Conservation (phyloP, 2,797 vertebrate species). For the Phoeniculus purpureus region DNA sequence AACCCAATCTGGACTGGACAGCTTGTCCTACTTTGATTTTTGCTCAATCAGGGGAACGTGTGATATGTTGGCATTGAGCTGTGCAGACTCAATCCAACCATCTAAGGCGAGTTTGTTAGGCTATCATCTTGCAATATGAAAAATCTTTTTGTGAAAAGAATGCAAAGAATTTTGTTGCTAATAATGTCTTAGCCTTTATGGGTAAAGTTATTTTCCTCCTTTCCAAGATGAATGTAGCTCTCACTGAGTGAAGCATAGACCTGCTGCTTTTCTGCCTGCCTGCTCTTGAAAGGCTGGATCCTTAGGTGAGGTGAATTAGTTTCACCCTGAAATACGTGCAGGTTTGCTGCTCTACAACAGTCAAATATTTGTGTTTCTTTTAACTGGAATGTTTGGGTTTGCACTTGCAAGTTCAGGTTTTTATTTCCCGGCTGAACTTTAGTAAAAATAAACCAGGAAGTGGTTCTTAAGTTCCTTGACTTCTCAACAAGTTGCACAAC, state of each 20-base stretch:
- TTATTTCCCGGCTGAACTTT: not conserved
- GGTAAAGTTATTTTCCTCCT: conserved; percentile 33
- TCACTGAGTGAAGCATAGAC: not conserved
- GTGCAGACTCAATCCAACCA: not conserved
- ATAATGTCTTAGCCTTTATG: conserved; percentile 34
- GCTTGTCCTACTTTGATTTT: conserved; percentile 6
- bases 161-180: conserved; percentile 46
- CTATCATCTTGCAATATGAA: not conserved
- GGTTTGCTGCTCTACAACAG: not conserved
- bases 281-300: not conserved
- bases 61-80: not conserved
- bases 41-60: not conserved
- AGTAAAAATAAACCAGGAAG: not conserved
- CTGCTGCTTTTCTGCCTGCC: not conserved
- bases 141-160: conserved; percentile 27
- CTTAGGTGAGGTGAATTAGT: not conserved
- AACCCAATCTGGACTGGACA: not conserved
- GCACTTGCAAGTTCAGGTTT: not conserved
- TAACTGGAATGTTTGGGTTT: not conserved
- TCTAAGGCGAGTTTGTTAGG: conserved; percentile 43
- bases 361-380: not conserved
- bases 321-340: not conserved
- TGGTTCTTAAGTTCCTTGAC: not conserved
- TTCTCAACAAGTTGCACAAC: not conserved
- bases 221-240: not conserved